A percentile compares a stretch with the other conserved stretches of the same genome.
Evolutionary conservation across 2,113 vertebrate genomes (phyloP).

Genomic region (Oriolus oriolus): DNA sequence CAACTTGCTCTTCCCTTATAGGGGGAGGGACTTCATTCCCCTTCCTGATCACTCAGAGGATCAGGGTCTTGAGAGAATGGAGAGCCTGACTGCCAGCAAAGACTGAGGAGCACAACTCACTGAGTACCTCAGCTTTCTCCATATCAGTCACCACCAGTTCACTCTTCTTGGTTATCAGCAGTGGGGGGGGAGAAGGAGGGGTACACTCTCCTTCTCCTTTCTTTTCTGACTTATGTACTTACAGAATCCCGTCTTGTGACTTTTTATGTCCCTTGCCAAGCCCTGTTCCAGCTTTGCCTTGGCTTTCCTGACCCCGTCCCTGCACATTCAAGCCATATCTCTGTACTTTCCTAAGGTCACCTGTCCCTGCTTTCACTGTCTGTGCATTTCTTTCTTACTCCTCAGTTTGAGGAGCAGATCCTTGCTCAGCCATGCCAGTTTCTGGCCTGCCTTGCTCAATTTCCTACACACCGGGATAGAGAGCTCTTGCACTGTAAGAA

Average conservation of each 20-base stretch:
- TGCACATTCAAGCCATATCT: not conserved
- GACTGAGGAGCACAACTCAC: not conserved
- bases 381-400: not conserved
- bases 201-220: not conserved
- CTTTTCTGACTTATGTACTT: not conserved
- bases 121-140: not conserved
- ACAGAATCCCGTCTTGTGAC: not conserved
- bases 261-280: not conserved
- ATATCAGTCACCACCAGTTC: fast-evolving
- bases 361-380: not conserved
- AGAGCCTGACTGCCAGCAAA: not conserved
- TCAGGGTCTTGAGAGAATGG: not conserved
- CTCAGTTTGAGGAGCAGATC: not conserved
- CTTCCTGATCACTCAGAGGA: not conserved
- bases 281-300: not conserved
- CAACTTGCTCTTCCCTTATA: not conserved
- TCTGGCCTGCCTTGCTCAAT: not conserved
- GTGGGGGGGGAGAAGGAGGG: too few relatives aligned
- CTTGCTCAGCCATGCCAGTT: not conserved
- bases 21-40: not conserved
- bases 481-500: not conserved
- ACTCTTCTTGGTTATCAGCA: fast-evolving
- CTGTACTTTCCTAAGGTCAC: not conserved
- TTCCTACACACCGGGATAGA: not conserved
- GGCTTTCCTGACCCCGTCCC: not conserved